These are phyloP conservation scores for Columba livia DNA, from an alignment of 2,113 vertebrate species.

Conservation along the genomic window DNA sequence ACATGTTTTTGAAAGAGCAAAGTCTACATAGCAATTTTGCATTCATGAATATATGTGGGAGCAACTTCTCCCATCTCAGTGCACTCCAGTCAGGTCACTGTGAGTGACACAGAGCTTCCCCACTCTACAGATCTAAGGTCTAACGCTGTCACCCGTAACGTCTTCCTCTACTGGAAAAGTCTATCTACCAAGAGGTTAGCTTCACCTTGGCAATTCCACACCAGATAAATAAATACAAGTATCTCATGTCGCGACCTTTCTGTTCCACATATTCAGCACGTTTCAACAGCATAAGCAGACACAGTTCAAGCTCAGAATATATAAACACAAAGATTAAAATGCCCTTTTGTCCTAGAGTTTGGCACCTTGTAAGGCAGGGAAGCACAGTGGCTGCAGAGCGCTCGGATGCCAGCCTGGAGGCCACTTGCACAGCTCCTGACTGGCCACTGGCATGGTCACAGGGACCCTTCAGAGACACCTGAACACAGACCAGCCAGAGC, in stretches of 20 bases:
- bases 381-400: not conserved
- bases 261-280: constrained; percentile 25
- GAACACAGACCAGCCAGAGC: not conserved
- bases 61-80: not conserved
- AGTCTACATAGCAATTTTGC: not conserved
- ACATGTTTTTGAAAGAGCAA: not conserved
- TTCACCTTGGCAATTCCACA: constrained; percentile 33
- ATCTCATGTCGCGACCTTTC: not conserved
- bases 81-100: not conserved
- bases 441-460: not conserved
- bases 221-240: constrained; percentile 51
- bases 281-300: constrained; percentile 8
- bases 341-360: constrained; percentile 23
- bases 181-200: constrained; percentile 10
- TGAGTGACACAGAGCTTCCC: not conserved
- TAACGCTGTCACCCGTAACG: not conserved
- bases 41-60: not conserved
- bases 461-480: not conserved
- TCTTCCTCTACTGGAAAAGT: not conserved
- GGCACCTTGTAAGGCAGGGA: not conserved
- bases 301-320: not conserved
- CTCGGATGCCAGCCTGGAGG: not conserved
- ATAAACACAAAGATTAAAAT: constrained; percentile 34
- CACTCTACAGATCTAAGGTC: not conserved
- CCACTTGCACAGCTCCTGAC: not conserved